phyloP scores from a whole-genome alignment of 2,888 invertebrate genomes.

The Horisme vitalbata region DNA sequence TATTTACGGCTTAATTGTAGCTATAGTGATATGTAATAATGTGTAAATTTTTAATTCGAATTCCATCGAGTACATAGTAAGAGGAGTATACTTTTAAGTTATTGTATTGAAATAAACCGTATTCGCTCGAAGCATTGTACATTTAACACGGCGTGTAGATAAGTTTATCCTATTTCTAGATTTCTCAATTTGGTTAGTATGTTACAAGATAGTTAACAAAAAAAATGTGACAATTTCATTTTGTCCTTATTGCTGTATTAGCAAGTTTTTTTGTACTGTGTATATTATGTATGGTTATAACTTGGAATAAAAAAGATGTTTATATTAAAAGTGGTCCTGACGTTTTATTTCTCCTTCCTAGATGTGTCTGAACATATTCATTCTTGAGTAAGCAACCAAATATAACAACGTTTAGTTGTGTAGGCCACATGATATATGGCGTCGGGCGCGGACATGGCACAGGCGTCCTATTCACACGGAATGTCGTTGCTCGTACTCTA shows the following conservation, averaged over 20 bases:
- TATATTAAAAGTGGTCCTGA: constrained; percentile 70
- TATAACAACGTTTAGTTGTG: too few relatives aligned
- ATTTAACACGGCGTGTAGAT: constrained; percentile 80
- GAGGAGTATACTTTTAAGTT: constrained; percentile 81
- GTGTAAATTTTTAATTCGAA: constrained; percentile 82
- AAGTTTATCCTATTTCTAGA: constrained; percentile 80
- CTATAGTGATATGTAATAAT: constrained; percentile 80
- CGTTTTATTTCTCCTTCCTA: constrained; percentile 30
- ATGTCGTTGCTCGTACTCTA: too few relatives aligned
- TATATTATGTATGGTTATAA: constrained; percentile 91
- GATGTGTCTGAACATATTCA: too few relatives aligned
- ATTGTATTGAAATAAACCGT: constrained; percentile 77
- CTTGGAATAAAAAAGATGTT: constrained; percentile 83
- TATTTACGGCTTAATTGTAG: constrained; percentile 79
- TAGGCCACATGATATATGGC: too few relatives aligned
- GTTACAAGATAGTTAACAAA: constrained; percentile 67
- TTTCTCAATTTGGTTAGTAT: constrained; percentile 79
- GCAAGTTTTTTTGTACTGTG: constrained; percentile 91
- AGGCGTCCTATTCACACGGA: too few relatives aligned
- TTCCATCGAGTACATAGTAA: constrained; percentile 83
- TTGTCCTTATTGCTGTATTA: constrained; percentile 81
- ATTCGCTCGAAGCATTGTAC: constrained; percentile 82
- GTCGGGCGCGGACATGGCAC: too few relatives aligned
- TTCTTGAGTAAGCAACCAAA: too few relatives aligned
- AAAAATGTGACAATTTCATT: constrained; percentile 78